Percentiles rank a stretch among this genome's conserved stretches.
Evolutionary conservation across 2,113 vertebrate genomes (phyloP).

Genomic region (Ictalurus furcatus): DNA sequence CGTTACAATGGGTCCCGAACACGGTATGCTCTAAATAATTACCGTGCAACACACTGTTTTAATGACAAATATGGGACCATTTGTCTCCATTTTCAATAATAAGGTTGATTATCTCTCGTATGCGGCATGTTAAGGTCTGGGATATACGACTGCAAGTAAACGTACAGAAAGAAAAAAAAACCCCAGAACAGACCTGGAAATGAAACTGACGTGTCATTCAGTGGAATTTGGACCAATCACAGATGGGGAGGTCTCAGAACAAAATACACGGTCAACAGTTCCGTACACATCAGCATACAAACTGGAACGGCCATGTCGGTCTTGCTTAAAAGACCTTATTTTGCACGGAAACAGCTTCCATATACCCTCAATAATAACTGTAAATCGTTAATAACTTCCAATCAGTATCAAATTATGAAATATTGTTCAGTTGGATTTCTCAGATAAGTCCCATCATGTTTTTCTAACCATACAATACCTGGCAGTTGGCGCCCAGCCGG

Average conservation of each 20-base stretch:
- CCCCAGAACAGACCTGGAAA: background rate
- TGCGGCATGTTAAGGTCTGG: background rate
- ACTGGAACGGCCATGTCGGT: background rate
- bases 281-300: background rate
- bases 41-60: background rate
- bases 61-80: background rate
- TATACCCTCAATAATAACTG: background rate
- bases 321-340: too few relatives aligned
- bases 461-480: constrained; percentile 71
- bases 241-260: background rate
- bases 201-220: background rate
- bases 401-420: background rate
- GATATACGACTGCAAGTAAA: background rate
- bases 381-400: background rate
- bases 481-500: constrained; percentile 77
- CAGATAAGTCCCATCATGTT: background rate
- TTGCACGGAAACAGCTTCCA: background rate
- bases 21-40: background rate
- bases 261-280: background rate
- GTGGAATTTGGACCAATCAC: background rate
- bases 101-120: background rate
- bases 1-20: background rate
- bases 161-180: background rate
- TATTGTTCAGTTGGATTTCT: background rate
- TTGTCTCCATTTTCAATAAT: background rate